phyloP scores from a whole-genome alignment of 2,113 vertebrate species.

The Pimephales promelas region DNA sequence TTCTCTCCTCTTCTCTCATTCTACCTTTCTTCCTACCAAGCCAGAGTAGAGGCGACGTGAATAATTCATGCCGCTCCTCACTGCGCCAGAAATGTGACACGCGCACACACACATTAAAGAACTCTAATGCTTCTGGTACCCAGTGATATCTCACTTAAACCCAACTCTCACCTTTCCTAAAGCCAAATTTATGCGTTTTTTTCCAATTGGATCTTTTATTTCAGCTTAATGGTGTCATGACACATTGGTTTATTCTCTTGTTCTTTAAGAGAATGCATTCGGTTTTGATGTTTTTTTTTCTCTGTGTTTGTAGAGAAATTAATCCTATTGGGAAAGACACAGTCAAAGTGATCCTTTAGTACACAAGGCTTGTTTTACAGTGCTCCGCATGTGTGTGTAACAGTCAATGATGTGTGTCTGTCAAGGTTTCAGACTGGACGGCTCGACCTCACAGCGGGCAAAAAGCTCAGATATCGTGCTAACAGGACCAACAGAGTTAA shows the following conservation, averaged over 20 bases:
- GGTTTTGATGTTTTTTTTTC: background rate
- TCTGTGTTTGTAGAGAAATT: background rate
- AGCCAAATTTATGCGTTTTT: background rate
- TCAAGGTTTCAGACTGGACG: background rate
- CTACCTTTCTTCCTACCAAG: slow-evolving; percentile 27
- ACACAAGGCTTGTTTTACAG: background rate
- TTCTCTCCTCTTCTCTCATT: background rate
- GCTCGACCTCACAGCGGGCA: background rate
- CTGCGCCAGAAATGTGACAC: slow-evolving; percentile 52
- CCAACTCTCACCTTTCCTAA: background rate
- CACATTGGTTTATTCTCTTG: background rate
- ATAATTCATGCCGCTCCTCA: slow-evolving; percentile 57
- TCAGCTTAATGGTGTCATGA: background rate
- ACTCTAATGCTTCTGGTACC: slow-evolving; percentile 12
- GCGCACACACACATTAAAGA: slow-evolving; percentile 5
- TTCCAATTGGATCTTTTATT: background rate
- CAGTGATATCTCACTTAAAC: background rate
- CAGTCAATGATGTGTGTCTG: slow-evolving; percentile 10
- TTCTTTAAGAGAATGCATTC: background rate
- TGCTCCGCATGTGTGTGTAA: slow-evolving; percentile 9
- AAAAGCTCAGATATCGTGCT: background rate
- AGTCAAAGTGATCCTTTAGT: background rate
- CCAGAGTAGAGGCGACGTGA: slow-evolving; percentile 41
- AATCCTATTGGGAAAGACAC: background rate
- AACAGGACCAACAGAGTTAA: slow-evolving; percentile 10